phyloP scores from a whole-genome alignment of 2,113 vertebrate genomes.

The Pogona vitticeps region DNA sequence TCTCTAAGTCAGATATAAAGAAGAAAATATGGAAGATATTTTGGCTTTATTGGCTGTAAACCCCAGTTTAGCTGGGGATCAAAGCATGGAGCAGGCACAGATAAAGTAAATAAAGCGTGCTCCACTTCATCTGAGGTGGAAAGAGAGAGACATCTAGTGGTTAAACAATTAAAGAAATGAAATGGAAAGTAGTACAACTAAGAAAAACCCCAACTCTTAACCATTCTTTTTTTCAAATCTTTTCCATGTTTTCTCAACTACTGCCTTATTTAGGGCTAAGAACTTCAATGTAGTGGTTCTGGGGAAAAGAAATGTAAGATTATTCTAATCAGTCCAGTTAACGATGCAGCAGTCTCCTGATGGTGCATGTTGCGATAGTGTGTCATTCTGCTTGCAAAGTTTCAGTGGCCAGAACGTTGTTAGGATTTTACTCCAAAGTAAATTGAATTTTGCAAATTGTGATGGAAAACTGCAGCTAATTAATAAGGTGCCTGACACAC shows the following conservation, averaged over 20 bases:
- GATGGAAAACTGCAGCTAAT: too few relatives aligned
- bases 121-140: slow-evolving; percentile 25
- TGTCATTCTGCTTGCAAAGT: neutral
- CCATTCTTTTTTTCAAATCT: neutral
- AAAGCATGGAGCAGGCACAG: slow-evolving; percentile 13
- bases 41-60: slow-evolving; percentile 38
- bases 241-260: neutral
- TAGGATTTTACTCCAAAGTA: too few relatives aligned
- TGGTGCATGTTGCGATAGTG: neutral
- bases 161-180: neutral
- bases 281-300: neutral
- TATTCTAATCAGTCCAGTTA: neutral
- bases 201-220: neutral
- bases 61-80: slow-evolving; percentile 26
- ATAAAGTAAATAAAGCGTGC: slow-evolving; percentile 9
- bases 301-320: neutral
- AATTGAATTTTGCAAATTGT: too few relatives aligned
- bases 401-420: too few relatives aligned
- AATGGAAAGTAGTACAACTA: neutral
- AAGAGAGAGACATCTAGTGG: slow-evolving; percentile 68
- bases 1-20: slow-evolving; percentile 6
- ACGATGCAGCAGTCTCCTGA: neutral
- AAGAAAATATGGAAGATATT: neutral
- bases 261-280: neutral
- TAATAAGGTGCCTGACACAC: too few relatives aligned